phyloP scores from a whole-genome alignment of 2,888 invertebrate species.

The Latrodectus elegans region DNA sequence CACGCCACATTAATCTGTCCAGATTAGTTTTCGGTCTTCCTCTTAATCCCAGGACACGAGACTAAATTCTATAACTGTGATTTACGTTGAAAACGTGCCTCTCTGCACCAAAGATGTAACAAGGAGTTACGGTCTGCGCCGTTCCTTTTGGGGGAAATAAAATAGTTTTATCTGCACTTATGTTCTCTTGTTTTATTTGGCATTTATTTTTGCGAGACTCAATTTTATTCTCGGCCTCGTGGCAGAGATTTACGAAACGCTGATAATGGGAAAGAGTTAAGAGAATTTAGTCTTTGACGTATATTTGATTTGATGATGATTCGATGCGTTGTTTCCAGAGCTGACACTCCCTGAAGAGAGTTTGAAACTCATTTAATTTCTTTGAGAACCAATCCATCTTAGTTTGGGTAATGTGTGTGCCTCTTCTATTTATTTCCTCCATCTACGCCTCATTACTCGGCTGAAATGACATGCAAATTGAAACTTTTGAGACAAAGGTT shows the following conservation, averaged over 20 bases:
- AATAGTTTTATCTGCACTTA: slow-evolving; percentile 44
- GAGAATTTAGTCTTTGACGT: slow-evolving; percentile 2
- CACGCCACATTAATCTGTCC: slow-evolving; percentile 53
- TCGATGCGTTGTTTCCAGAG: neutral
- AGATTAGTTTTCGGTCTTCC: slow-evolving; percentile 43
- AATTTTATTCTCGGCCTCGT: neutral
- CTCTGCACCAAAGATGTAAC: slow-evolving; percentile 13
- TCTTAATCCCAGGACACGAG: slow-evolving; percentile 48
- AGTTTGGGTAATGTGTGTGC: no score
- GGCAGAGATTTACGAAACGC: slow-evolving; percentile 14
- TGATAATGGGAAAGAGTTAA: slow-evolving; percentile 22
- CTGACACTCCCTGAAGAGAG: neutral
- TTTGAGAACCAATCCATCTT: no score
- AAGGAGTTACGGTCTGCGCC: slow-evolving; percentile 39
- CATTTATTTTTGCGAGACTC: neutral
- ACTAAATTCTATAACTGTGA: slow-evolving; percentile 59
- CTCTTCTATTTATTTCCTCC: no score
- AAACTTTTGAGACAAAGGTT: no score
- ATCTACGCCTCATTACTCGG: no score
- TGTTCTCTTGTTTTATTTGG: neutral
- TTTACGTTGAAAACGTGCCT: slow-evolving; percentile 46
- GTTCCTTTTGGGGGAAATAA: slow-evolving; percentile 48
- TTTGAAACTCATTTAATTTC: neutral
- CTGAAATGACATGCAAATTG: no score
- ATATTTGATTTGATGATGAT: slow-evolving; percentile 9